Conservation (phyloP, 92 coral and sea anemone genomes). For the Epizoanthus illoricatus region DNA sequence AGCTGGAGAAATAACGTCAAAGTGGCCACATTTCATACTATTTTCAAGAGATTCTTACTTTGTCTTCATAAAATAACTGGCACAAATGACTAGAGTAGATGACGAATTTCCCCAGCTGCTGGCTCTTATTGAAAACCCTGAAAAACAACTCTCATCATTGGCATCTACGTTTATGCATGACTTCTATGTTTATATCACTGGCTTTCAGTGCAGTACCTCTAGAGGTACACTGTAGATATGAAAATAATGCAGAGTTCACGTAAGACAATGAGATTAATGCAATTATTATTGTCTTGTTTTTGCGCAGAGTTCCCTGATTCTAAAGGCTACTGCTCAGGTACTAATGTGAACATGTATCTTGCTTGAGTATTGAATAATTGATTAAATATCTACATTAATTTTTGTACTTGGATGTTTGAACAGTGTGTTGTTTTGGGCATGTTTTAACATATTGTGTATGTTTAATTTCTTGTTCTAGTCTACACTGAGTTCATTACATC, state of each 20-base stretch:
- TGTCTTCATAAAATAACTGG: too few species aligned
- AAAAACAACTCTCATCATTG: too few species aligned
- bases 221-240: neutral
- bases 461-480: conserved; percentile 59
- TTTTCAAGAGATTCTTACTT: too few species aligned
- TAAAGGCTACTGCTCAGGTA: conserved; percentile 97
- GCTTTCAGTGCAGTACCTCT: too few species aligned
- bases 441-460: neutral
- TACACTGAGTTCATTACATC: conserved; percentile 85
- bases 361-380: neutral
- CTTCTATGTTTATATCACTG: too few species aligned
- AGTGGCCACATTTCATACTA: too few species aligned
- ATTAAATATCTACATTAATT: too few species aligned
- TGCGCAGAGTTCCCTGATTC: conserved; percentile 71
- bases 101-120: too few species aligned
- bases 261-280: neutral
- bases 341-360: neutral
- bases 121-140: neutral
- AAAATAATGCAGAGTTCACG: neutral
- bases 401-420: neutral
- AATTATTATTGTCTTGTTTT: neutral
- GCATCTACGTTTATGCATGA: too few species aligned
- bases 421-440: neutral
- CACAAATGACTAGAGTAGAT: too few species aligned
- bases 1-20: too few species aligned